phyloP scores from a whole-genome alignment of 2,113 vertebrate species.

The Chamaetylas fuelleborni region DNA sequence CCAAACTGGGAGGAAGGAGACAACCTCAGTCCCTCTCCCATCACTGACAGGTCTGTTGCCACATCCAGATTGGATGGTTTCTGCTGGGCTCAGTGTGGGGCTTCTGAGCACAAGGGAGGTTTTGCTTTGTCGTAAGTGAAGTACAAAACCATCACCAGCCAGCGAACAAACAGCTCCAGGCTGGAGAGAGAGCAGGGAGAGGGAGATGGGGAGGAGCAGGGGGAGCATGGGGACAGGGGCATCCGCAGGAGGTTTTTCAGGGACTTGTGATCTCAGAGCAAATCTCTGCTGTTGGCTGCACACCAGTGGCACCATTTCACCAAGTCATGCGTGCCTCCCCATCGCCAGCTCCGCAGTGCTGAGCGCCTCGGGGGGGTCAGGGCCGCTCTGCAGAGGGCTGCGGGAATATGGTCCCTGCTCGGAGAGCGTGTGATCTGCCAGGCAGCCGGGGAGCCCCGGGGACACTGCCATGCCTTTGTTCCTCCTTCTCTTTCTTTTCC shows the following conservation, averaged over 20 bases:
- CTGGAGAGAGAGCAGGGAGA: neutral
- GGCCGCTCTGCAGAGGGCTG: neutral
- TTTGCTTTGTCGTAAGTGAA: neutral
- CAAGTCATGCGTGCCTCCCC: neutral
- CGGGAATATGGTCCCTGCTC: neutral
- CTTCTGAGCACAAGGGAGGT: neutral
- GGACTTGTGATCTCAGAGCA: neutral
- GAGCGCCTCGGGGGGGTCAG: neutral
- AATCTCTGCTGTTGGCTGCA: neutral
- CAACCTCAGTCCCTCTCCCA: neutral
- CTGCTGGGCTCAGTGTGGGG: neutral
- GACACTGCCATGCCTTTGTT: conserved; percentile 56
- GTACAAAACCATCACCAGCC: conserved; percentile 6
- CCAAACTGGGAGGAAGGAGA: neutral
- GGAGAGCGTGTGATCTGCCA: neutral
- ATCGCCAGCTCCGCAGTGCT: neutral
- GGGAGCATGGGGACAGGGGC: neutral
- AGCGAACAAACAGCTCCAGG: conserved; percentile 37
- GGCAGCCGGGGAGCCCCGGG: neutral
- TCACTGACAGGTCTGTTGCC: fast-evolving
- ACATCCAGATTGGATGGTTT: neutral
- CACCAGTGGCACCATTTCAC: neutral
- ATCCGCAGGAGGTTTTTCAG: neutral
- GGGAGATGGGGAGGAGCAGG: neutral
- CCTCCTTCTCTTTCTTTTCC: conserved; percentile 63